phyloP scores from a whole-genome alignment of 35 echinoderm and acorn worm species.

The Diadema setosum region DNA sequence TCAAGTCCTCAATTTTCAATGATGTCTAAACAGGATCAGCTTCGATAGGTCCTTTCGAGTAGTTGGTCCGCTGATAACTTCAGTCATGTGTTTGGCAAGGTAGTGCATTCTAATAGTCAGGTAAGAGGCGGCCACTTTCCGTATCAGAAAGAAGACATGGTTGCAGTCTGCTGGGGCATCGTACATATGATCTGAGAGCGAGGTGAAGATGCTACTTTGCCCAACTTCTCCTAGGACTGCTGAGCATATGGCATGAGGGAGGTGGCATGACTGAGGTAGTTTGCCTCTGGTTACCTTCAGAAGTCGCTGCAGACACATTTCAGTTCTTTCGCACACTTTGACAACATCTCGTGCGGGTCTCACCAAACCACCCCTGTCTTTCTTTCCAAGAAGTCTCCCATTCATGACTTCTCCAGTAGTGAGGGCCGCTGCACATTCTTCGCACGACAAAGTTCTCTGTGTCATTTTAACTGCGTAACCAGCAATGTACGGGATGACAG shows the following conservation, averaged over 20 bases:
- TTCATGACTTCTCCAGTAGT: background rate
- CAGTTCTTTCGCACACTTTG: conserved; percentile 26
- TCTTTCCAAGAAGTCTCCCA: background rate
- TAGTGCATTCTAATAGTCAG: background rate
- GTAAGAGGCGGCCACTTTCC: background rate
- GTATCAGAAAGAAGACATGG: background rate
- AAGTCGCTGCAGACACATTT: conserved; percentile 3
- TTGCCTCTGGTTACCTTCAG: background rate
- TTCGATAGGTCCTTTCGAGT: background rate
- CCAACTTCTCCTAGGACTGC: background rate
- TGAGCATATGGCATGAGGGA: background rate
- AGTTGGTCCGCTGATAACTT: background rate
- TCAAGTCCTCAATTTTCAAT: too few species aligned
- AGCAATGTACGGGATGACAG: conserved; percentile 30
- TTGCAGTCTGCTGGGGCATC: background rate
- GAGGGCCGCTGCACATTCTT: background rate
- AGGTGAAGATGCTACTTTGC: background rate
- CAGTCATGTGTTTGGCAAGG: background rate
- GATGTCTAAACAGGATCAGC: background rate
- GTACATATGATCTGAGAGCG: background rate
- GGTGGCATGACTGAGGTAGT: background rate
- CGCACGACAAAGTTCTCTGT: background rate
- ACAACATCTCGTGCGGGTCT: conserved; percentile 21
- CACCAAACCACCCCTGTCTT: conserved; percentile 3
- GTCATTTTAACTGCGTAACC: conserved; percentile 49